Conservation (phyloP, 2,888 invertebrate genomes). For the Lasioglossum malachurum region DNA sequence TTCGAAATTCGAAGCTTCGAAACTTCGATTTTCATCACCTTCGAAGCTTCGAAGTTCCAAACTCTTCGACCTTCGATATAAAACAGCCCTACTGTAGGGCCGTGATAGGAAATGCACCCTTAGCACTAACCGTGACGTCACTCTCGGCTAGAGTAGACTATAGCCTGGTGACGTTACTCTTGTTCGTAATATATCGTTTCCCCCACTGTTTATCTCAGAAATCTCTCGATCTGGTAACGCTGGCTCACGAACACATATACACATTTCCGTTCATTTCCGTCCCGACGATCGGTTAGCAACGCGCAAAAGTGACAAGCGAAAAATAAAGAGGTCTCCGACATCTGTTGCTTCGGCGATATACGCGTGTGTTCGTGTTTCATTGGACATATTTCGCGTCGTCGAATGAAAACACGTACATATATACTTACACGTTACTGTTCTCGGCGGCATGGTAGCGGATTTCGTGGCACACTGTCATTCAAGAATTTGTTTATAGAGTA, state of each 20-base stretch:
- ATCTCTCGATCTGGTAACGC: conserved; percentile 6
- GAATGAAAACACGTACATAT: conserved; percentile 4
- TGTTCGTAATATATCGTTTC: neutral
- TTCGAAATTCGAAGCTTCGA: too few species aligned
- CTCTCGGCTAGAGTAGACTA: neutral
- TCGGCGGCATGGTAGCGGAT: conserved; percentile 15
- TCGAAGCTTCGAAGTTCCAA: too few species aligned
- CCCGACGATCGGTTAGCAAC: neutral
- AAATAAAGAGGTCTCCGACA: conserved; percentile 32
- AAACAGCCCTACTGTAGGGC: neutral
- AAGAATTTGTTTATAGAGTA: conserved; percentile 50
- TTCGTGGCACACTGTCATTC: conserved; percentile 12
- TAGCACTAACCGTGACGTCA: neutral
- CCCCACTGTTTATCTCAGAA: neutral
- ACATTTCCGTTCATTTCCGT: neutral
- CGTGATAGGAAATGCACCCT: neutral
- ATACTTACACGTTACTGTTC: neutral
- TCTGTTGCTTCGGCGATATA: conserved; percentile 47
- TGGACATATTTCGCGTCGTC: neutral
- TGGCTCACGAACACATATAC: neutral
- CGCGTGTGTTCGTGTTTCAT: conserved; percentile 11
- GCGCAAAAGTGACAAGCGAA: conserved; percentile 34
- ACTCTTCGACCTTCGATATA: too few species aligned
- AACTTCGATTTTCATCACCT: too few species aligned
- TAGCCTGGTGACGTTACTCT: neutral